Conservation (phyloP, 2,113 vertebrate genomes). For the Leptobrachium ailaonicum region DNA sequence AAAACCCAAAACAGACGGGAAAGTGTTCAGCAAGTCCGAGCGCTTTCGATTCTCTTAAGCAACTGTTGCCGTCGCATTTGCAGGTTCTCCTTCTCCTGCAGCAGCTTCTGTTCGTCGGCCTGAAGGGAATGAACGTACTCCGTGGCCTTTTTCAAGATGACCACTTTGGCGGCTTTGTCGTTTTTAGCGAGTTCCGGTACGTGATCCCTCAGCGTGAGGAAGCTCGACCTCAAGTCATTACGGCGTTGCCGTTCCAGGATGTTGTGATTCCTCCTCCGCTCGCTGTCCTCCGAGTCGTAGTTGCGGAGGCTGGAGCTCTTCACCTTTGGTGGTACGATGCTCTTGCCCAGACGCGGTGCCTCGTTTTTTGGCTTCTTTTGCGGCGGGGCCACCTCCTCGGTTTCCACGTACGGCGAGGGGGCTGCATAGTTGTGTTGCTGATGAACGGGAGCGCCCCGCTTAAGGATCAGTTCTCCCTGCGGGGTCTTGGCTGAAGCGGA, state of each 20-base stretch:
- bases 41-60: constrained; percentile 84
- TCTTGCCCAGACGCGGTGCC: constrained; percentile 68
- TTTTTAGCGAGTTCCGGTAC: constrained; percentile 94
- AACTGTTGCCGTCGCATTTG: constrained; percentile 85
- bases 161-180: constrained; percentile 96
- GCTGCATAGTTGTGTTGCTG: constrained; percentile 98
- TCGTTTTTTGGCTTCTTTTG: constrained; percentile 84
- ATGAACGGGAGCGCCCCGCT: constrained; percentile 91
- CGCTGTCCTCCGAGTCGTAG: constrained; percentile 96
- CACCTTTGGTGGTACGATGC: constrained; percentile 69
- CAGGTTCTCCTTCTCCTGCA: constrained; percentile 88
- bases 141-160: constrained; percentile 96
- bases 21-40: constrained; percentile 88
- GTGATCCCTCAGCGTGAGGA: constrained; percentile 92
- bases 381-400: constrained; percentile 75
- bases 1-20: constrained; percentile 55
- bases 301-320: constrained; percentile 82
- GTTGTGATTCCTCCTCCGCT: constrained; percentile 95
- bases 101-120: constrained; percentile 80
- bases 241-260: constrained; percentile 95
- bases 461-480: constrained; percentile 84
- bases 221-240: constrained; percentile 96
- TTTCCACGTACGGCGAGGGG: constrained; percentile 86
- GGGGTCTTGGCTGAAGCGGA: constrained; percentile 67
- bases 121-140: constrained; percentile 91